Base-by-base conservation (phyloP, 2,113 vertebrate genomes). In the Pteronura brasiliensis region DNA sequence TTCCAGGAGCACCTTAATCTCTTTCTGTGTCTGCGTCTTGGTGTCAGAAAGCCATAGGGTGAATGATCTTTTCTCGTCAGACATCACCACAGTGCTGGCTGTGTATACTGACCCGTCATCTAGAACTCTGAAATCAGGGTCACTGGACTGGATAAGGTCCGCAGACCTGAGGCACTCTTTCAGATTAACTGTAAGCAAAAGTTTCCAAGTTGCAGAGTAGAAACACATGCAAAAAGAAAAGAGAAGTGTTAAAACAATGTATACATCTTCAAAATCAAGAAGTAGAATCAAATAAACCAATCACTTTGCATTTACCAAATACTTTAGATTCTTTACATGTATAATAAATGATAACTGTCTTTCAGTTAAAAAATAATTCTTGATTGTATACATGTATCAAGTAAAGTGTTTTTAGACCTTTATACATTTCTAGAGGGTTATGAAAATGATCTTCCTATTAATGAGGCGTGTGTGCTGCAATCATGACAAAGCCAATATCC, bases 1-100 rank as follows among this genome's bases (percentile, higher is more conserved):
- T 87, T 97, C 39, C 25, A 99, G 69, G 52, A 99, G 97, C 57
- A 99, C 98, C 0, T 96, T 8, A 86, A 99, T 98, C 97, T 98
- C 97, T 92, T 98, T 98, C 74, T 98, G 84, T 15, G 59, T 52
- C 15, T 98, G 97, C 7, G 96, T 90, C 77, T 96, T 63, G 12
- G 25, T 67, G 47, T 99, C 98, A 81, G 97, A 95, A 89, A 99
- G 99, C 6, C 31, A 10, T 88, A 99, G 96, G 29, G 96, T 98
- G 98, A 99, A 99, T 42, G 96, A 98, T 91, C 98, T 99, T 92
- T 98, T 96, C 93, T 96, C 87, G 84, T 96, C 80, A 97, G 99
- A 96, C 65, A 99, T 90, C 92, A 98, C 98, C 94, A 98, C 14
- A 27, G 94, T 20, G 29, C 97, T 95, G 42, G 97, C 92, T 83